Percentiles rank a stretch among this genome's conserved stretches.
Evolutionary conservation across 2,797 vertebrate species (phyloP).

Genomic region (Chaunax sp.): DNA sequence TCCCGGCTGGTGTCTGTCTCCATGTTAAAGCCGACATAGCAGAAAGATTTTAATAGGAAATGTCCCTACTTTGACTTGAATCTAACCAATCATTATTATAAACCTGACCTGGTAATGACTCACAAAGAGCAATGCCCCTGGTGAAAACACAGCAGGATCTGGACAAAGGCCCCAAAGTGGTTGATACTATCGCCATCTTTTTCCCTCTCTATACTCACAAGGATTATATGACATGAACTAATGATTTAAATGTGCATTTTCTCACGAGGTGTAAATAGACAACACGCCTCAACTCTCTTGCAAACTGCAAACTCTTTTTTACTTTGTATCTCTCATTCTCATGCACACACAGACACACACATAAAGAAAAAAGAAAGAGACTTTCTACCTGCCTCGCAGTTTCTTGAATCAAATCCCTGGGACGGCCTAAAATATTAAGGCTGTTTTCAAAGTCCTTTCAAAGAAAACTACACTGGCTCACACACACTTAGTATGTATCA

Average conservation of each 20-base stretch:
- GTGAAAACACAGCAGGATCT: slow-evolving; percentile 23
- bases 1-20: slow-evolving; percentile 29
- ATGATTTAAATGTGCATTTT: slow-evolving; percentile 53
- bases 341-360: slow-evolving; percentile 5
- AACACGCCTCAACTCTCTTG: slow-evolving; percentile 23
- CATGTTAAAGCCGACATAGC: slow-evolving; percentile 56
- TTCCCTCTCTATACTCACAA: no score
- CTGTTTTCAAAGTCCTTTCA: slow-evolving; percentile 52
- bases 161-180: slow-evolving; percentile 36
- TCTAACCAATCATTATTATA: slow-evolving; percentile 54
- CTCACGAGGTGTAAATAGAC: slow-evolving; percentile 45
- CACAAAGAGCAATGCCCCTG: slow-evolving; percentile 22
- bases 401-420: slow-evolving; percentile 54
- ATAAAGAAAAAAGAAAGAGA: not conserved
- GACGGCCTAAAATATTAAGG: slow-evolving; percentile 59
- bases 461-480: slow-evolving; percentile 40
- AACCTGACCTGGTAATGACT: slow-evolving; percentile 57
- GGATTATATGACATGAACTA: not conserved
- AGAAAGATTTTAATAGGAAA: slow-evolving; percentile 66
- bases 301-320: not conserved
- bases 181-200: no score
- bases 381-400: slow-evolving; percentile 22
- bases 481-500: not conserved
- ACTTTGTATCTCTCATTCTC: not conserved
- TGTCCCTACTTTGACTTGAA: slow-evolving; percentile 66